Evolutionary conservation across 2,888 invertebrate species (phyloP).

Genomic region (Hoplodrina blanda): DNA sequence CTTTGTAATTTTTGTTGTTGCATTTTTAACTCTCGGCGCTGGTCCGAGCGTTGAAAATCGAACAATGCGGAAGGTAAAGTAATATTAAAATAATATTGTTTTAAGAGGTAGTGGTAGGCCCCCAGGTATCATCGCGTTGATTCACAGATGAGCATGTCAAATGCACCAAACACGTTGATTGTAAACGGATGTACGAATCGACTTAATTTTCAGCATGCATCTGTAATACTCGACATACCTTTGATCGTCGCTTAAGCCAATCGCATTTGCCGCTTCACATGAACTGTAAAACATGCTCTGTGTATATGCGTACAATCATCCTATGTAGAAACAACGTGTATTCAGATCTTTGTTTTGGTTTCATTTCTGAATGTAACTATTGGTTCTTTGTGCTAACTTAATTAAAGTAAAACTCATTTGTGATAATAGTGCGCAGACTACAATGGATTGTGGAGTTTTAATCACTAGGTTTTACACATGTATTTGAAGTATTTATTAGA

Average conservation of each 20-base stretch:
- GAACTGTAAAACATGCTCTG: constrained; percentile 17
- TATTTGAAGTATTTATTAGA: not conserved
- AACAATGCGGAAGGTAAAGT: too few species aligned
- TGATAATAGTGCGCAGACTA: not conserved
- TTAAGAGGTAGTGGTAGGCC: too few species aligned
- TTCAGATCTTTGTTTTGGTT: constrained; percentile 39
- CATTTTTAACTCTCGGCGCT: too few species aligned
- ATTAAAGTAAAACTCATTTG: constrained; percentile 32
- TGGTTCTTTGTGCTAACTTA: constrained; percentile 22
- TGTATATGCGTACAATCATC: constrained; percentile 2
- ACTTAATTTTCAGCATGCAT: constrained; percentile 31
- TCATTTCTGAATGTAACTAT: constrained; percentile 26
- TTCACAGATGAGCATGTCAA: constrained; percentile 18
- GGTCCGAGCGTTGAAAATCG: too few species aligned
- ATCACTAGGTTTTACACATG: not conserved
- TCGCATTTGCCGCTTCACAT: constrained; percentile 38
- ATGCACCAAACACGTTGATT: constrained; percentile 26
- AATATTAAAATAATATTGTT: too few species aligned
- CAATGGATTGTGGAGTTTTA: constrained; percentile 4
- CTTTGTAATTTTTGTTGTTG: too few species aligned
- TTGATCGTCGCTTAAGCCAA: constrained; percentile 46
- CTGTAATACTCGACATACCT: constrained; percentile 22
- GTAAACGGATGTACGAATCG: constrained; percentile 27
- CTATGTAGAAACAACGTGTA: not conserved
- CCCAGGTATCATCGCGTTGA: not conserved